These are phyloP conservation scores for Oryzias dopingdopingensis DNA, from an alignment of 2,797 vertebrate genomes.

Conservation along the genomic window DNA sequence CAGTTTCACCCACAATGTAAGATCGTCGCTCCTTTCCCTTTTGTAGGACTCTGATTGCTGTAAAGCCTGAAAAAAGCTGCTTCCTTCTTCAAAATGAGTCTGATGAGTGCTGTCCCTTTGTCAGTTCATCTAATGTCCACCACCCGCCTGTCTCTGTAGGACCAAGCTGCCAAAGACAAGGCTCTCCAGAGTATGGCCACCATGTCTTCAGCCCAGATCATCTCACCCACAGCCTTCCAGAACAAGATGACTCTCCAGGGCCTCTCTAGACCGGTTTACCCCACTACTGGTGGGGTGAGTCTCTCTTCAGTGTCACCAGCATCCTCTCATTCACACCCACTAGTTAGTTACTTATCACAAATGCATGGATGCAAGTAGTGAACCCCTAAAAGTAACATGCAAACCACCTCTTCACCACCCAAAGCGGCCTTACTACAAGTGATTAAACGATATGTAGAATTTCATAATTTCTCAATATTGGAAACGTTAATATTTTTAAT, in stretches of 20 bases:
- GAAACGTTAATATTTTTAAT: too few relatives aligned
- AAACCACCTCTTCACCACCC: too few relatives aligned
- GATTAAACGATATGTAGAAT: too few relatives aligned
- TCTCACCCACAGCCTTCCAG: constrained; percentile 92
- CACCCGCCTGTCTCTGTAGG: constrained; percentile 68
- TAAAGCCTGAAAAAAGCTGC: constrained; percentile 32
- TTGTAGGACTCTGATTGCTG: constrained; percentile 53
- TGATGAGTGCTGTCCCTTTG: constrained; percentile 32
- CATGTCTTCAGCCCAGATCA: constrained; percentile 96
- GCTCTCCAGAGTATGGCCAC: constrained; percentile 95
- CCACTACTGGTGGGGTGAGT: constrained; percentile 89
- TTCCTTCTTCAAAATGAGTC: constrained; percentile 46
- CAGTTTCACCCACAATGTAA: constrained; percentile 59
- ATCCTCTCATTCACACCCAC: neutral
- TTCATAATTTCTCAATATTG: too few relatives aligned
- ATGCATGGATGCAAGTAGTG: too few relatives aligned
- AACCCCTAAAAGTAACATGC: too few relatives aligned
- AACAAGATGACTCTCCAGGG: constrained; percentile 91
- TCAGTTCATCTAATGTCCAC: constrained; percentile 39
- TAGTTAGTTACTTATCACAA: neutral
- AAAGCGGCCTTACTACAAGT: too few relatives aligned
- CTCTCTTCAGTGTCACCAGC: constrained; percentile 1
- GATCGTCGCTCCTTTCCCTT: constrained; percentile 54
- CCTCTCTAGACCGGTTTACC: constrained; percentile 84
- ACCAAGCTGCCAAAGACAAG: constrained; percentile 97